Evolutionary conservation across 2,113 vertebrate species (phyloP).

Genomic region (Trichechus manatus): DNA sequence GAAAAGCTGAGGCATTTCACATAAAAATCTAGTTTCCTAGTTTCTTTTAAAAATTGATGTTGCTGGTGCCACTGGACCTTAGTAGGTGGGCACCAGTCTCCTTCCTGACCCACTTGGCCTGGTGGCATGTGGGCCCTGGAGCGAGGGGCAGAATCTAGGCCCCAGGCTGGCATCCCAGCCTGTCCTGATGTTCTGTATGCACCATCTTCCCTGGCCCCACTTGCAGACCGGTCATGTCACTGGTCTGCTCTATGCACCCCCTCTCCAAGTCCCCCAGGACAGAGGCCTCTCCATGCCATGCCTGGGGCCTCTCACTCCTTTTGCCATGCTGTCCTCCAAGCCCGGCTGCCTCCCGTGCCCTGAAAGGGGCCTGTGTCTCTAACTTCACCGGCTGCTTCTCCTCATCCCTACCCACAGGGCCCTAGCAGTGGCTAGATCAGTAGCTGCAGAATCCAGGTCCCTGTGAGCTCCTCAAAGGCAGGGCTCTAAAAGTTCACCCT

Average conservation of each 20-base stretch:
- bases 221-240: too few relatives aligned
- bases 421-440: too few relatives aligned
- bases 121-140: not conserved
- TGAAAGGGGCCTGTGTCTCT: not conserved
- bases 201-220: not conserved
- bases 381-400: not conserved
- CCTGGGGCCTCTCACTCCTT: too few relatives aligned
- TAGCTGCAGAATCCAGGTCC: too few relatives aligned
- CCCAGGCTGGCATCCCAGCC: rapidly evolving
- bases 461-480: not conserved
- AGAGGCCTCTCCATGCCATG: not conserved
- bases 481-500: too few relatives aligned
- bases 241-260: not conserved
- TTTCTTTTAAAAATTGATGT: not conserved
- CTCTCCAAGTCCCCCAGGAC: not conserved
- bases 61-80: not conserved
- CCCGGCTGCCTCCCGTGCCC: not conserved
- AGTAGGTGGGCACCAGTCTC: not conserved
- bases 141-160: not conserved
- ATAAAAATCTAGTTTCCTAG: not conserved
- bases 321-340: not conserved
- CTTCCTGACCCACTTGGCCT: rapidly evolving
- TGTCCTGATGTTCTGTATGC: rapidly evolving
- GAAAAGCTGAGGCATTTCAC: not conserved
- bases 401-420: not conserved